phyloP scores from a whole-genome alignment of 1,140 invertebrate genomes.

The Drosophila kepulauana region DNA sequence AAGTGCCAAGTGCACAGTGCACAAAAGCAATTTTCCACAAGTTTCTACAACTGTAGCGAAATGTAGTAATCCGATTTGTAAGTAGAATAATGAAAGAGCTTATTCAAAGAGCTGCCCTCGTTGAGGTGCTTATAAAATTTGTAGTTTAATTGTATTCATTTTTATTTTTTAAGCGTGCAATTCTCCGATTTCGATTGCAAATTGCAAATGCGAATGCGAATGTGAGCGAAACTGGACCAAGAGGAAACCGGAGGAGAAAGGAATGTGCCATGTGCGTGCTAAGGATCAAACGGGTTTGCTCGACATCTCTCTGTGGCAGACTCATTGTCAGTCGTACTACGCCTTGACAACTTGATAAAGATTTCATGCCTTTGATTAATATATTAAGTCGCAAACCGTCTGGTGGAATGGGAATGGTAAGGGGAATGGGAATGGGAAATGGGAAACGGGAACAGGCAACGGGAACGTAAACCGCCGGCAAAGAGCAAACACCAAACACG shows the following conservation, averaged over 20 bases:
- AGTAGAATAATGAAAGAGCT: not conserved
- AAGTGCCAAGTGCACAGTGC: too few relatives aligned
- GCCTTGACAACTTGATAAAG: slow-evolving; percentile 80
- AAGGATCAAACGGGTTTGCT: slow-evolving; percentile 78
- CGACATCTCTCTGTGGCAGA: slow-evolving; percentile 24
- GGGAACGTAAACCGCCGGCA: slow-evolving; percentile 34
- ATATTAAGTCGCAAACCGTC: slow-evolving; percentile 64
- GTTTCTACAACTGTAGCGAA: too few relatives aligned
- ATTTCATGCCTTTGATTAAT: slow-evolving; percentile 83
- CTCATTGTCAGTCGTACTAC: slow-evolving; percentile 54
- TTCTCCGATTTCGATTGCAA: slow-evolving; percentile 67
- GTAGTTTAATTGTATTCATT: slow-evolving; percentile 30
- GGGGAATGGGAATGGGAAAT: not conserved
- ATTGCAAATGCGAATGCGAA: slow-evolving; percentile 61
- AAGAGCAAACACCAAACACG: slow-evolving; percentile 30
- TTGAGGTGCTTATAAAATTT: slow-evolving; percentile 19
- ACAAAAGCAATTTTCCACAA: too few relatives aligned
- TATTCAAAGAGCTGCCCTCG: slow-evolving; percentile 26
- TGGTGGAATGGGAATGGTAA: not conserved
- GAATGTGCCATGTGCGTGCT: slow-evolving; percentile 58
- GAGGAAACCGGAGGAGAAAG: too few relatives aligned
- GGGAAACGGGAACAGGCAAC: slow-evolving; percentile 35
- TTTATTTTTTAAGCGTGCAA: slow-evolving; percentile 25
- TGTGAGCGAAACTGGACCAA: not conserved
- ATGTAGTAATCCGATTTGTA: not conserved